phyloP scores from a whole-genome alignment of 2,888 invertebrate species.

The Lasiommata megera region DNA sequence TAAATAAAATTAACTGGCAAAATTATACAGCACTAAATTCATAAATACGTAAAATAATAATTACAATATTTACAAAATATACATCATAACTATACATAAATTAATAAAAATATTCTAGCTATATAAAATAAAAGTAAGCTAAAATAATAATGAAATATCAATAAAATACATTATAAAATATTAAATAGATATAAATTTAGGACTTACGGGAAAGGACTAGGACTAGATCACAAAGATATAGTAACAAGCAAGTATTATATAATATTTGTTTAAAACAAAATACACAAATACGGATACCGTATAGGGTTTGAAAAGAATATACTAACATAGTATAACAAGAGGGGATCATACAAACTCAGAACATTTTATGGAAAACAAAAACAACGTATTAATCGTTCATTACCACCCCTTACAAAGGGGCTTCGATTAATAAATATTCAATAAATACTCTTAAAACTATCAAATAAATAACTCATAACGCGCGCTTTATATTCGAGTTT shows the following conservation, averaged over 20 bases:
- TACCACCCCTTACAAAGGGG: constrained; percentile 64
- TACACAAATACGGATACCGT: constrained; percentile 79
- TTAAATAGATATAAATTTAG: constrained; percentile 22
- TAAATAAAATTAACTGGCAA: constrained; percentile 21
- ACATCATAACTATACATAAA: constrained; percentile 20
- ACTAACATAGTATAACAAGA: constrained; percentile 71
- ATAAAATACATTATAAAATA: constrained; percentile 32
- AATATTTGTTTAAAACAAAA: constrained; percentile 56
- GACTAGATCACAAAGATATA: constrained; percentile 57
- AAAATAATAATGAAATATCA: constrained; percentile 26
- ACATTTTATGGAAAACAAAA: constrained; percentile 67
- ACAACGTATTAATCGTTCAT: constrained; percentile 48
- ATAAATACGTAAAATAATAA: constrained; percentile 22
- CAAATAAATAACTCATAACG: constrained; percentile 58
- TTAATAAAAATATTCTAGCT: constrained; percentile 21
- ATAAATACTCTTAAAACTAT: constrained; percentile 68
- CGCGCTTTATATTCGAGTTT: constrained; percentile 28
- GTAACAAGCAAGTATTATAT: constrained; percentile 37
- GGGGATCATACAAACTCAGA: constrained; percentile 71
- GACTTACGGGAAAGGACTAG: constrained; percentile 52
- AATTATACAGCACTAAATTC: constrained; percentile 24
- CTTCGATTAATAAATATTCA: constrained; percentile 57
- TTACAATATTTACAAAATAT: constrained; percentile 37
- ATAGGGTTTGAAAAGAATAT: constrained; percentile 56
- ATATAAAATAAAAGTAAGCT: constrained; percentile 22